phyloP scores from a whole-genome alignment of 2,888 invertebrate species.

The Spilosoma lubricipeda region DNA sequence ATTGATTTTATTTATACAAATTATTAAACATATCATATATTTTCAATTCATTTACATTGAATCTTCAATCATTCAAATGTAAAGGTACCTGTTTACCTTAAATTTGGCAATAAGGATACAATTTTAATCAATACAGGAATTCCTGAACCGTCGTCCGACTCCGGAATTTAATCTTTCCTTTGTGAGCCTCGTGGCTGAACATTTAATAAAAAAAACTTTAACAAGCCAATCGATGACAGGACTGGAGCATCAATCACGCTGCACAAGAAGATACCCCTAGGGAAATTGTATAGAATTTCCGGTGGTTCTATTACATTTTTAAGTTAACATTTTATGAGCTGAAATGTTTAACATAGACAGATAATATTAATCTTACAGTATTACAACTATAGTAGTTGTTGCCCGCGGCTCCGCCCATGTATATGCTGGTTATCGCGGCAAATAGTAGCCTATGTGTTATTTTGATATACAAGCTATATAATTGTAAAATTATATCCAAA shows the following conservation, averaged over 20 bases:
- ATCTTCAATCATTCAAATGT: background rate
- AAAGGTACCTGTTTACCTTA: background rate
- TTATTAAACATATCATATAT: no score
- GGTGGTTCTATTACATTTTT: conserved; percentile 4
- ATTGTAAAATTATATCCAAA: no score
- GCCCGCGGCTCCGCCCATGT: no score
- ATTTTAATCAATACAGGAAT: conserved; percentile 47
- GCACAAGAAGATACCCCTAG: background rate
- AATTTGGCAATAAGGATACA: conserved; percentile 7
- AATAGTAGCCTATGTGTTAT: no score
- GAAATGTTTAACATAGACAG: background rate
- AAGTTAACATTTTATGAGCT: background rate
- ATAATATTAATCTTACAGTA: background rate
- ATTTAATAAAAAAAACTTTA: conserved; percentile 29
- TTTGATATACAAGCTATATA: no score
- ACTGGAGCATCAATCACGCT: conserved; percentile 22
- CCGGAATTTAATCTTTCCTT: conserved; percentile 52
- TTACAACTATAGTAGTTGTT: no score
- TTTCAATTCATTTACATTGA: background rate
- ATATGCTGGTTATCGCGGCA: no score
- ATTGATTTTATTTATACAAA: no score
- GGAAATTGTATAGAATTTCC: conserved; percentile 11
- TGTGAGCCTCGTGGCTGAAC: conserved; percentile 30
- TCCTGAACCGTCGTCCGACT: conserved; percentile 23
- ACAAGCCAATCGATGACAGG: conserved; percentile 20